Conservation (phyloP, 2,888 invertebrate genomes). For the Temnothorax rugatulus region DNA sequence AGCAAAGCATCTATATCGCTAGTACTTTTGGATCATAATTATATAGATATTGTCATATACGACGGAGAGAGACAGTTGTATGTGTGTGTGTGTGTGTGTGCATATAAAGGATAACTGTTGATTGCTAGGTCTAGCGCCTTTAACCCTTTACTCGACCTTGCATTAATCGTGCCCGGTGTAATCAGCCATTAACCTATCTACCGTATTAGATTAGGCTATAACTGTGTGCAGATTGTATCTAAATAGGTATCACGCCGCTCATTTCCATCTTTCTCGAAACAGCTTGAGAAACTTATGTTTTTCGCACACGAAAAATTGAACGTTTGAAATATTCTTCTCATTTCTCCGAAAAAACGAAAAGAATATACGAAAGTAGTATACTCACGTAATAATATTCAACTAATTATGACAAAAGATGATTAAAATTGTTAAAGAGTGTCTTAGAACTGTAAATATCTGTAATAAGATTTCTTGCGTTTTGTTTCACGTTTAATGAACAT, state of each 20-base stretch:
- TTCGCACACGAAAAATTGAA: not conserved
- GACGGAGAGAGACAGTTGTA: not conserved
- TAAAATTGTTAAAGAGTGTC: not conserved
- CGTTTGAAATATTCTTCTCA: not conserved
- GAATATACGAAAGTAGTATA: not conserved
- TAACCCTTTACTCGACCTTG: conserved; percentile 28
- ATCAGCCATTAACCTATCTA: conserved; percentile 24
- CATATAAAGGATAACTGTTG: conserved; percentile 24
- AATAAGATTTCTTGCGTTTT: not conserved
- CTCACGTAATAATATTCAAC: not conserved
- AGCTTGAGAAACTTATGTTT: not conserved
- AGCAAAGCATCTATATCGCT: not conserved
- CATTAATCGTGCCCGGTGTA: conserved; percentile 8
- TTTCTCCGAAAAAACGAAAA: not conserved
- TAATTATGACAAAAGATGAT: not conserved
- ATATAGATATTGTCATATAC: not conserved
- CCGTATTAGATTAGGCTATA: conserved; percentile 17
- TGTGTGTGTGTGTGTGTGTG: not conserved
- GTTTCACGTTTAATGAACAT: not conserved
- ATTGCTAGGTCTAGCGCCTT: conserved; percentile 40
- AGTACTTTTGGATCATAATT: not conserved
- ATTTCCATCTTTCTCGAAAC: not conserved
- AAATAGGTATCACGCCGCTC: conserved; percentile 6
- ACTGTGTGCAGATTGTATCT: conserved; percentile 16
- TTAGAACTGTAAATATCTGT: not conserved